A percentile compares a stretch with the other conserved stretches of the same genome.
Conservation (phyloP, 92 coral and sea anemone species). For the Porites evermanni region DNA sequence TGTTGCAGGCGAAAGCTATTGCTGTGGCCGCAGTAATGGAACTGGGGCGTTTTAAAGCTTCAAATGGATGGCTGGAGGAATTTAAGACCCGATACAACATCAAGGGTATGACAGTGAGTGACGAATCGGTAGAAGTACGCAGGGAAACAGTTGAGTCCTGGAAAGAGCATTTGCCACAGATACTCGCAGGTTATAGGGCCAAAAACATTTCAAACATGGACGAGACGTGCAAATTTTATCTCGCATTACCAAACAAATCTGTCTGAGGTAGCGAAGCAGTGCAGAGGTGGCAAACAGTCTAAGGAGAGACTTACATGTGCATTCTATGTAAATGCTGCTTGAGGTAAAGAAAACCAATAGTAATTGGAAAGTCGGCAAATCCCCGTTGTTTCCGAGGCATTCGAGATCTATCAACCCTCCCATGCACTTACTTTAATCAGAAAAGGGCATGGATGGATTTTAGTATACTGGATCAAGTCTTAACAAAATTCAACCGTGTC, state of each 20-base stretch:
- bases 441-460: conserved; percentile 8
- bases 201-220: conserved; percentile 51
- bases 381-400: conserved; percentile 50
- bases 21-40: conserved; percentile 35
- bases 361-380: conserved; percentile 56
- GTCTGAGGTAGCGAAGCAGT: conserved; percentile 51
- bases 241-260: conserved; percentile 45
- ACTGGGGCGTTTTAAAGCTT: background rate
- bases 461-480: background rate
- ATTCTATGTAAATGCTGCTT: conserved; percentile 49
- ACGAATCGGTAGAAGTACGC: conserved; percentile 63
- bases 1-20: conserved; percentile 58
- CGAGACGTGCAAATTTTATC: conserved; percentile 21
- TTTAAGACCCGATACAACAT: conserved; percentile 63
- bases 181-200: conserved; percentile 12
- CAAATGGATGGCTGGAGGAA: conserved; percentile 66
- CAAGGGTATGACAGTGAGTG: conserved; percentile 64
- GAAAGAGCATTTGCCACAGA: too few species aligned
- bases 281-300: conserved; percentile 59
- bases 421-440: conserved; percentile 22
- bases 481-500: background rate
- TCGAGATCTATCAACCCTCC: conserved; percentile 24
- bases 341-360: conserved; percentile 57
- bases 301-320: conserved; percentile 55
- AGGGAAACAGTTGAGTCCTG: background rate